phyloP scores from a whole-genome alignment of 2,113 vertebrate genomes.

The Corynorhinus townsendii region DNA sequence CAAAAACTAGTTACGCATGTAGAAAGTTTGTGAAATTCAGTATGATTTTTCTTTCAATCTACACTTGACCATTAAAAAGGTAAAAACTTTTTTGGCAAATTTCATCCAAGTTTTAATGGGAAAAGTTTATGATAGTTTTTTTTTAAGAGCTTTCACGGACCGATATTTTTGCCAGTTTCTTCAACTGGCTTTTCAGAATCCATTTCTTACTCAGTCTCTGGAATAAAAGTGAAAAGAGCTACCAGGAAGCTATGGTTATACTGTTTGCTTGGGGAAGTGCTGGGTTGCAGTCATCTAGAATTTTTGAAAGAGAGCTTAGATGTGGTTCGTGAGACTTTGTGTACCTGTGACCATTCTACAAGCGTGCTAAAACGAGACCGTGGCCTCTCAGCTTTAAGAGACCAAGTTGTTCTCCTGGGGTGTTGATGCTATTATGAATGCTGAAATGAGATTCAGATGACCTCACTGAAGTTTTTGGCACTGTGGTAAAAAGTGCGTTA shows the following conservation, averaged over 20 bases:
- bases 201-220: not conserved
- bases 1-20: conserved; percentile 26
- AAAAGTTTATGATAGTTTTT: conserved; percentile 55
- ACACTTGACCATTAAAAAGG: conserved; percentile 22
- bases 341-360: conserved; percentile 46
- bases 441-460: conserved; percentile 28
- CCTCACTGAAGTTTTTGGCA: not conserved
- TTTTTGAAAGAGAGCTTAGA: conserved; percentile 33
- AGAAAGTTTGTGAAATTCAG: conserved; percentile 22
- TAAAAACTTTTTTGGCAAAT: conserved; percentile 5
- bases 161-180: conserved; percentile 25
- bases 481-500: not conserved
- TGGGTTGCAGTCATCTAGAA: conserved; percentile 13
- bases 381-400: conserved; percentile 27
- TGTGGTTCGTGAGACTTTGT: conserved; percentile 43
- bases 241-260: not conserved
- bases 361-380: conserved; percentile 20
- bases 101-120: conserved; percentile 61
- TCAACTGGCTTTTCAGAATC: conserved; percentile 35
- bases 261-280: conserved; percentile 31
- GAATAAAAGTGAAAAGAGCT: conserved; percentile 50
- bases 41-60: conserved; percentile 36
- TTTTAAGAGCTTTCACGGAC: conserved; percentile 49
- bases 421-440: not conserved
- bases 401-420: not conserved